phyloP scores from a whole-genome alignment of 2,888 invertebrate genomes.

The Phalera bucephala region DNA sequence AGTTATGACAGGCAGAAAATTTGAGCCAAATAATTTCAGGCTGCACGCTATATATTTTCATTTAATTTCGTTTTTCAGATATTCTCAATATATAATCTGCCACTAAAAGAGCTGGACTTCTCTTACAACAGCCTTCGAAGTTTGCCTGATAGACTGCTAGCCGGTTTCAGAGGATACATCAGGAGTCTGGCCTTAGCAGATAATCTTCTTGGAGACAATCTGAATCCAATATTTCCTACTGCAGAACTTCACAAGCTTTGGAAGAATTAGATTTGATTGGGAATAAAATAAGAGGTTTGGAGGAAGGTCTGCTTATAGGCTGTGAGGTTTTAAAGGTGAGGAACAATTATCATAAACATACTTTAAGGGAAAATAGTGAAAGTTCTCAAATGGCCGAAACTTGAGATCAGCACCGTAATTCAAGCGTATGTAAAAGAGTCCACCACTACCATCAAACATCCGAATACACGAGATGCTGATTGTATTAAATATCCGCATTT shows the following conservation, averaged over 20 bases:
- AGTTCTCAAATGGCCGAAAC: too few species aligned
- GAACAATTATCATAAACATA: too few species aligned
- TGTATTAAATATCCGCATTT: too few species aligned
- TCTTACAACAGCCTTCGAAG: constrained; percentile 91
- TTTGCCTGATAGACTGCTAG: constrained; percentile 89
- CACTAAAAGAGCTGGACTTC: constrained; percentile 90
- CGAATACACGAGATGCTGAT: too few species aligned
- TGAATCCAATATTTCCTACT: constrained; percentile 95
- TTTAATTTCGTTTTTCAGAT: constrained; percentile 65
- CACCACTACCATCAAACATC: too few species aligned
- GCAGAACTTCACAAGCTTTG: constrained; percentile 91
- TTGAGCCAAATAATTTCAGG: too few species aligned
- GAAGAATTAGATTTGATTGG: constrained; percentile 90
- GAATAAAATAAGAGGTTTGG: constrained; percentile 91
- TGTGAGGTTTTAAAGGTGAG: constrained; percentile 88
- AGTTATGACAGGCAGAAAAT: too few species aligned
- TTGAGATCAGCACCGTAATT: too few species aligned
- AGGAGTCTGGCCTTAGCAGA: constrained; percentile 88
- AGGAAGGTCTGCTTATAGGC: constrained; percentile 93
- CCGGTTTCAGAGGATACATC: constrained; percentile 85
- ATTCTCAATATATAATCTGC: constrained; percentile 88
- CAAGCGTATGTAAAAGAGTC: too few species aligned
- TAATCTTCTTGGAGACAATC: constrained; percentile 93
- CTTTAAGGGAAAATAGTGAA: too few species aligned
- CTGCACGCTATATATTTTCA: not conserved